These are phyloP conservation scores for Bhutanitis thaidina DNA, from an alignment of 2,888 invertebrate species.

Conservation along the genomic window DNA sequence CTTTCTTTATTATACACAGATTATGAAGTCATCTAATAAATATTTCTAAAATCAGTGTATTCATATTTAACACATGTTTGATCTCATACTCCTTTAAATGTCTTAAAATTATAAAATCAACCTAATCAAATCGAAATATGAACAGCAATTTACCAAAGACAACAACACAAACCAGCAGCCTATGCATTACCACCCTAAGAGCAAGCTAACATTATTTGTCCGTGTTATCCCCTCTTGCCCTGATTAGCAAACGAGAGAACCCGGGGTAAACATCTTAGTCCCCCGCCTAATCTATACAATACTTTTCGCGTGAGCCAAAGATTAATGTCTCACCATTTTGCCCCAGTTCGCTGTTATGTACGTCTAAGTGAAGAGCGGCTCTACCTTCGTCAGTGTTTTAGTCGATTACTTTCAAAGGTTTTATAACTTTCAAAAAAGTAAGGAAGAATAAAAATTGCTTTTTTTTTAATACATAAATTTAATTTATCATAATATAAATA, in stretches of 20 bases:
- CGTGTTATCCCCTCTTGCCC: slow-evolving; percentile 29
- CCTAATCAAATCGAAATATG: background rate
- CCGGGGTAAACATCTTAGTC: slow-evolving; percentile 52
- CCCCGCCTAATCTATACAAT: slow-evolving; percentile 57
- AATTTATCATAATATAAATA: too few species aligned
- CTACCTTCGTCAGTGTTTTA: background rate
- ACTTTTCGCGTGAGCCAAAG: slow-evolving; percentile 62
- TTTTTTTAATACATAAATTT: too few species aligned
- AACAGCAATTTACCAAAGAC: slow-evolving; percentile 10
- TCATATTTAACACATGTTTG: too few species aligned
- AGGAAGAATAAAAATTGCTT: too few species aligned
- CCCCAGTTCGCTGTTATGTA: slow-evolving; percentile 47
- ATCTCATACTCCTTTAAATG: too few species aligned
- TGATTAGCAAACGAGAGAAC: slow-evolving; percentile 45
- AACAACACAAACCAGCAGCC: slow-evolving; percentile 7
- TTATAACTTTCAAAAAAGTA: too few species aligned
- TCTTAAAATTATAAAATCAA: too few species aligned
- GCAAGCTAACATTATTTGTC: slow-evolving; percentile 36
- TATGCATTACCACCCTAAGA: slow-evolving; percentile 13
- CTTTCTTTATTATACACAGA: too few species aligned
- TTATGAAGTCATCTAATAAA: too few species aligned
- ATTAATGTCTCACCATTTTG: slow-evolving; percentile 67
- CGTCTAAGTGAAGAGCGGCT: slow-evolving; percentile 24
- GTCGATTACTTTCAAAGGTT: too few species aligned
- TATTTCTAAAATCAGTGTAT: too few species aligned